A percentile compares a stretch with the other conserved stretches of the same genome.
These are phyloP conservation scores for Conops quadrifasciatus DNA, from an alignment of 2,888 invertebrate genomes.

Conservation along the genomic window DNA sequence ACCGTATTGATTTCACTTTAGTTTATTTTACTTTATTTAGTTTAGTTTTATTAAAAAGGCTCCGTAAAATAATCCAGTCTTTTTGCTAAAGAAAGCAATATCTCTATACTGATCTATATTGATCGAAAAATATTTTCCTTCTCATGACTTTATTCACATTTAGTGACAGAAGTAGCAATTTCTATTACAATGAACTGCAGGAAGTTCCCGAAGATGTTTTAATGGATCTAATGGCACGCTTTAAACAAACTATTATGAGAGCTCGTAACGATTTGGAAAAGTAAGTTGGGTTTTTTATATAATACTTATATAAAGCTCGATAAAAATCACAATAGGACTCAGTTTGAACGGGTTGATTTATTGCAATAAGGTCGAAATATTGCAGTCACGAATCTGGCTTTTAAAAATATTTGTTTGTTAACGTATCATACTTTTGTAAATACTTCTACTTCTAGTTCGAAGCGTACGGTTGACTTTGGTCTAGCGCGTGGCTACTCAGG, in stretches of 20 bases:
- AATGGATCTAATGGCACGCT: slow-evolving; percentile 77
- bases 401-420: no score
- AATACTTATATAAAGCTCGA: neutral
- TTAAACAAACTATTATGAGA: slow-evolving; percentile 78
- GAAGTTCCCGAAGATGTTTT: slow-evolving; percentile 81
- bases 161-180: slow-evolving; percentile 53
- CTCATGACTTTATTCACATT: neutral
- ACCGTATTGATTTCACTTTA: no score
- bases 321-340: no score
- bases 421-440: no score
- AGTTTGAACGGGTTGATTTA: no score
- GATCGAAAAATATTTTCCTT: neutral
- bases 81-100: neutral
- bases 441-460: slow-evolving; percentile 70
- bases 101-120: neutral
- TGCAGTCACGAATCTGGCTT: no score
- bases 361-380: neutral
- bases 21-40: no score
- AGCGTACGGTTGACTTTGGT: slow-evolving; percentile 88
- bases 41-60: no score
- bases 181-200: slow-evolving; percentile 69
- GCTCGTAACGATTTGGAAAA: slow-evolving; percentile 82
- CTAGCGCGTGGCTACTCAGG: slow-evolving; percentile 89
- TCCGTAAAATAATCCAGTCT: no score
- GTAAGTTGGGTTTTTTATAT: slow-evolving; percentile 68